Percentiles rank a stretch among this genome's conserved stretches.
phyloP scores from a whole-genome alignment of 2,113 vertebrate species.

The Alethe diademata region DNA sequence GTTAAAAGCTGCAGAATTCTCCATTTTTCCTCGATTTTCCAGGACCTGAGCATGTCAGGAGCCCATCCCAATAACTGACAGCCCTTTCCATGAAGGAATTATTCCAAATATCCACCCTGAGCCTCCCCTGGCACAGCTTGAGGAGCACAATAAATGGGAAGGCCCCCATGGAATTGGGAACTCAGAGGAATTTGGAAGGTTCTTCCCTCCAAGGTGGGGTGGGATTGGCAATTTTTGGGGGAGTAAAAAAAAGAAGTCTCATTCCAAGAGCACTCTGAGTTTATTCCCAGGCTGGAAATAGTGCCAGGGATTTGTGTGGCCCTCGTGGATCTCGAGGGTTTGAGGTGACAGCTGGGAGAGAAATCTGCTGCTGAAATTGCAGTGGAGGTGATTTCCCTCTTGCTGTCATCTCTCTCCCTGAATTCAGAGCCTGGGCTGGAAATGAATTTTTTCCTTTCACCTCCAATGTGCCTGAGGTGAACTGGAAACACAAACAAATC shows the following conservation, averaged over 20 bases:
- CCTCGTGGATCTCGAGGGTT: background rate
- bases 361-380: background rate
- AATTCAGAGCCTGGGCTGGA: background rate
- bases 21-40: background rate
- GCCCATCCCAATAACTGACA: rapidly evolving
- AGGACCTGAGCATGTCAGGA: background rate
- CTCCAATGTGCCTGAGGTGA: background rate
- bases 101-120: background rate
- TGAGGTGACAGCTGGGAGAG: background rate
- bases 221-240: background rate
- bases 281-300: background rate
- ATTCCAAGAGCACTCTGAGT: background rate
- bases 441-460: background rate
- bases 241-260: background rate
- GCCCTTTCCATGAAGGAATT: background rate
- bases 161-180: background rate
- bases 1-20: background rate
- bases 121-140: background rate
- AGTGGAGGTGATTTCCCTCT: background rate
- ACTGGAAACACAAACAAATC: background rate
- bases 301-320: background rate
- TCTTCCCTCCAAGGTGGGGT: rapidly evolving
- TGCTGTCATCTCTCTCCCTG: background rate
- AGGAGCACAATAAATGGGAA: background rate
- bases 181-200: background rate